Evolutionary conservation across 2,113 vertebrate species (phyloP).

Genomic region (Dermatemys mawii): DNA sequence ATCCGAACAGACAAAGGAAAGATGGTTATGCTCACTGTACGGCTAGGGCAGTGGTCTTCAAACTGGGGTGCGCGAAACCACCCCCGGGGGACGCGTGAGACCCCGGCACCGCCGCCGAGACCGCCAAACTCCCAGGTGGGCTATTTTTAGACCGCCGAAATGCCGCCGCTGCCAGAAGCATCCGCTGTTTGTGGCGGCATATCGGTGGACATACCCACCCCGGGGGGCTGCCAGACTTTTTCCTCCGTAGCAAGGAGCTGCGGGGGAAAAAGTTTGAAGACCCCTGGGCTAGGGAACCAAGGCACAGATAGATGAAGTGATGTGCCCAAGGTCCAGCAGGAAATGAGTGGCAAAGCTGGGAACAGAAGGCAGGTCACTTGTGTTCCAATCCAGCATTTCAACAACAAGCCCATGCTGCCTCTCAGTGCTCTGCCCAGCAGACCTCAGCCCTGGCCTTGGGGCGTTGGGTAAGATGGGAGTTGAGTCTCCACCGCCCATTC

Average conservation of each 20-base stretch:
- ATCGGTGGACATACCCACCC: no score
- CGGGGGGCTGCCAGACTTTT: no score
- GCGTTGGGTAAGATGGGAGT: neutral
- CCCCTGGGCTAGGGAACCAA: neutral
- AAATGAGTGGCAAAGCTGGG: neutral
- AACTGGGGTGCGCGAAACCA: no score
- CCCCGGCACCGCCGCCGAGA: no score
- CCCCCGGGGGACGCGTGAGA: no score
- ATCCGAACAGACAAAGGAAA: neutral
- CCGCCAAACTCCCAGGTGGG: no score
- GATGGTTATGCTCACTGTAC: neutral
- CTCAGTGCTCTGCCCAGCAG: neutral
- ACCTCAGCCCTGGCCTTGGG: fast-evolving
- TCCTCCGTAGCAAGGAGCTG: no score
- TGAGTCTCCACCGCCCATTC: fast-evolving
- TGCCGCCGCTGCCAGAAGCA: no score
- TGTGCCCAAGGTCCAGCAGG: neutral
- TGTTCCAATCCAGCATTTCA: neutral
- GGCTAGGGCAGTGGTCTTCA: no score
- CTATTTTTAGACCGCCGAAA: no score
- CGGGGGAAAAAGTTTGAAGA: no score
- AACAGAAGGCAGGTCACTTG: fast-evolving
- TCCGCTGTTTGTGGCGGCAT: no score
- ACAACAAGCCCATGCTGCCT: fast-evolving
- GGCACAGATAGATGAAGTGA: neutral